Base-by-base conservation (phyloP, 2,113 vertebrate genomes). In the Mugil cephalus region DNA sequence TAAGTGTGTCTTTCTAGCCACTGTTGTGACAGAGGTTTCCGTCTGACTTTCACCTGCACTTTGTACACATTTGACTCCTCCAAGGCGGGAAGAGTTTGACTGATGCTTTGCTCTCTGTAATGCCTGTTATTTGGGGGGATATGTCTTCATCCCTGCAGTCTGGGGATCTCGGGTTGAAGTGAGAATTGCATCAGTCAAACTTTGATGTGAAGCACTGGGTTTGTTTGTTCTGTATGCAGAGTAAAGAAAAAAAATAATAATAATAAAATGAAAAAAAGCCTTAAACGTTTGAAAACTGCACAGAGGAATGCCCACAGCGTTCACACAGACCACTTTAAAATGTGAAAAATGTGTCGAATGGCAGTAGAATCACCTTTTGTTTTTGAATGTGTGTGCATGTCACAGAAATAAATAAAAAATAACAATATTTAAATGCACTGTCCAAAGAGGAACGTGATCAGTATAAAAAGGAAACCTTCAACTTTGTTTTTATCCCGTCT, bases 101-200 rank as follows among this genome's bases (percentile, higher is more conserved):
- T 85, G 83, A 84, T 82, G 82, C 71, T 58, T 63, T 67, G 14
- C 40, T 24, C 35, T 51, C 51, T 63, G 34, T 74, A 60, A 64
- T 43, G 18, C 61, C 35, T 24, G 40, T 7, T 24, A 36, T 58
- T 60, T 62, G 5, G 24, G 30, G 6, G 58, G 66, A 77, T 35
- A 46, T 4, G 43, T 64, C 19, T 76, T 36, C 24, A 54, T 61
- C 40, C 59, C 17, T 39, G 10, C 19, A 15, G 61, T 12, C 39
- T 34, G 24, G 19, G 69, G 15, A 68, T 70, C 36, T 64, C 1
- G 2, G n/a, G 38, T 30, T 17, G 38, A 9, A 36, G 34, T 17
- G 46, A 47, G 45, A 67, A 54, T 40, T 53, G 82, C 66, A 77
- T 91, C 82, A 68, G 85, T 88, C 88, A 92, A 90, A 90, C 85